Percentiles rank a stretch among this genome's conserved stretches.
Evolutionary conservation across 2,113 vertebrate species (phyloP).

Genomic region (Empidonax traillii): DNA sequence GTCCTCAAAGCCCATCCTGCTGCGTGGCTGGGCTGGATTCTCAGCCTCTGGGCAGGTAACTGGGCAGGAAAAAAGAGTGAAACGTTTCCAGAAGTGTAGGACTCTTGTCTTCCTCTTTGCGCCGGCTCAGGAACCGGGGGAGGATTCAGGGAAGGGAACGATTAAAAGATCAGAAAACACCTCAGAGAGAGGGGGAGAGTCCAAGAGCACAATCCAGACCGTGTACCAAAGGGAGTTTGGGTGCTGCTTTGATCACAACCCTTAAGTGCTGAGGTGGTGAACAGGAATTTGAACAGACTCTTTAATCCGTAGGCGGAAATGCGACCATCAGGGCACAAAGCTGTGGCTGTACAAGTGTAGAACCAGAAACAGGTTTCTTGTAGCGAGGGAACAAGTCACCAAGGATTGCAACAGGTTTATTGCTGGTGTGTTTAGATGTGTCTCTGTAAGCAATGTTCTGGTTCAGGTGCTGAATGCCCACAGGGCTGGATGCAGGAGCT

Average conservation of each 20-base stretch:
- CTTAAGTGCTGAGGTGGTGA: accelerated
- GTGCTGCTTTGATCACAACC: background rate
- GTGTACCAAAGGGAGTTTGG: background rate
- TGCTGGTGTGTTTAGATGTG: accelerated
- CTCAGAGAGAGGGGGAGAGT: background rate
- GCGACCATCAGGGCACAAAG: background rate
- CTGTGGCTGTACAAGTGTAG: background rate
- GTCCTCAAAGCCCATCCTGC: background rate
- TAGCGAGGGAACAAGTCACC: background rate
- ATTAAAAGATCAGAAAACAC: background rate
- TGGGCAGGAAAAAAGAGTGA: background rate
- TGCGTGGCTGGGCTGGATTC: background rate
- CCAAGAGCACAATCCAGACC: background rate
- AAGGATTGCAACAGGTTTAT: background rate
- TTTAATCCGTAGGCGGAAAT: background rate
- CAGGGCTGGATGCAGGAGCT: accelerated
- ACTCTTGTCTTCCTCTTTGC: background rate
- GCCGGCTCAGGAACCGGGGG: background rate
- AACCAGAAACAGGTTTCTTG: background rate
- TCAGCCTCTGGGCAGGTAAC: background rate
- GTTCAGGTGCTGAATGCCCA: background rate
- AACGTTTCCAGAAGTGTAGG: background rate
- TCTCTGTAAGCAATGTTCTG: background rate
- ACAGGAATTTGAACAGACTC: background rate
- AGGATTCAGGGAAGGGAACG: background rate